phyloP scores from a whole-genome alignment of 2,113 vertebrate genomes.

The Semnornis frantzii region DNA sequence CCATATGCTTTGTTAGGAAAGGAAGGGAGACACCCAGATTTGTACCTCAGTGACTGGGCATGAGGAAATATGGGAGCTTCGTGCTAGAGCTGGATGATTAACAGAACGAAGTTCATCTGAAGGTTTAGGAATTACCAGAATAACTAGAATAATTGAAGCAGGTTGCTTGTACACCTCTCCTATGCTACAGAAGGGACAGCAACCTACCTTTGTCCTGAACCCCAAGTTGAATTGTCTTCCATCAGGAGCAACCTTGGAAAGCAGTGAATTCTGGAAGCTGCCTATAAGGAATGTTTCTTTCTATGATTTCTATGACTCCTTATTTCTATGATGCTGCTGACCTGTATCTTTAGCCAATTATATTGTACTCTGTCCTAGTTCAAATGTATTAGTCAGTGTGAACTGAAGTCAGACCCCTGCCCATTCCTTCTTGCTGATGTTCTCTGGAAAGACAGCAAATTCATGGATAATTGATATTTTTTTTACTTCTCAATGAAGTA shows the following conservation, averaged over 20 bases:
- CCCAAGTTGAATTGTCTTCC: neutral
- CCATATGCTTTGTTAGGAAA: neutral
- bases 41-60: neutral
- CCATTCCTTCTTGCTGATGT: neutral
- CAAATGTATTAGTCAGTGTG: neutral
- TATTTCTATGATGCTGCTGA: neutral
- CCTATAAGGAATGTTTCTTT: neutral
- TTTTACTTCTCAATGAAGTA: neutral
- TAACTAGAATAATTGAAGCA: neutral
- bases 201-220: neutral
- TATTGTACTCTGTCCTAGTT: neutral
- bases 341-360: neutral
- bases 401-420: neutral
- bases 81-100: neutral
- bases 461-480: neutral
- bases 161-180: neutral
- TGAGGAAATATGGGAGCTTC: neutral
- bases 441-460: neutral
- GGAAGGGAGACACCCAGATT: neutral
- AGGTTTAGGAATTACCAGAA: neutral
- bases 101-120: neutral
- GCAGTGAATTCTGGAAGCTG: neutral
- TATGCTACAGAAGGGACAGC: neutral
- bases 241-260: neutral
- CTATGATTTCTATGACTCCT: neutral